Evolutionary conservation across 2,888 invertebrate genomes (phyloP).

Genomic region (Smittia aterrima): DNA sequence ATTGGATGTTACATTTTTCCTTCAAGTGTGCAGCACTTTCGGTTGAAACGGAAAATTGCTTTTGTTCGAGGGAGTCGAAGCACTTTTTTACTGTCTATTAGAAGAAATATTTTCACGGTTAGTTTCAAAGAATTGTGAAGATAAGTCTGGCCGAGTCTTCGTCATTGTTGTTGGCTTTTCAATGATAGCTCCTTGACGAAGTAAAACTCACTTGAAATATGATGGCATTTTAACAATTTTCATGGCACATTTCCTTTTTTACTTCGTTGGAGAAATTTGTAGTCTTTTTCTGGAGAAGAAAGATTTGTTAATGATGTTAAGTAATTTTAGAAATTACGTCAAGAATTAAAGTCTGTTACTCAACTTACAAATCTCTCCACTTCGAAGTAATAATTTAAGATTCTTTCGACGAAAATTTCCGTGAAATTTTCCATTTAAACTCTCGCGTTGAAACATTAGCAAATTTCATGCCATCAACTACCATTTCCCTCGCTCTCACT

Average conservation of each 20-base stretch:
- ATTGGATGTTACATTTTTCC: slow-evolving; percentile 28
- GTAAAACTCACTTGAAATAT: slow-evolving; percentile 35
- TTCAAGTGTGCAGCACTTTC: slow-evolving; percentile 4
- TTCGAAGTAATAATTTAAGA: neutral
- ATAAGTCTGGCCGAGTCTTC: slow-evolving; percentile 8
- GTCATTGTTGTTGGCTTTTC: neutral
- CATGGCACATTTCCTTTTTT: slow-evolving; percentile 41
- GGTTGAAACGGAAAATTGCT: slow-evolving; percentile 22
- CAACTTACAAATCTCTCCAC: too few species aligned
- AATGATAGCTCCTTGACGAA: slow-evolving; percentile 11
- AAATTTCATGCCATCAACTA: slow-evolving; percentile 19
- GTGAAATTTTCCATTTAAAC: slow-evolving; percentile 13
- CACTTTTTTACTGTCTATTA: slow-evolving; percentile 30
- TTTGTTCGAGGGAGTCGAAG: slow-evolving; percentile 16
- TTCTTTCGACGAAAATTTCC: neutral
- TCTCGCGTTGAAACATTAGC: slow-evolving; percentile 14
- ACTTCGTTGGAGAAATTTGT: slow-evolving; percentile 2
- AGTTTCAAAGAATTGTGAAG: neutral
- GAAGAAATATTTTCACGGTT: neutral
- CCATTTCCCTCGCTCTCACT: neutral
- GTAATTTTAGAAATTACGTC: neutral
- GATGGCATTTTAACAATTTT: slow-evolving; percentile 41
- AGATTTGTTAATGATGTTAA: neutral
- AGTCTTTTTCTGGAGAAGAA: neutral
- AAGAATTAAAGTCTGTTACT: too few species aligned